These are phyloP conservation scores for Mungos mungo DNA, from an alignment of 2,113 vertebrate species.

Conservation along the genomic window DNA sequence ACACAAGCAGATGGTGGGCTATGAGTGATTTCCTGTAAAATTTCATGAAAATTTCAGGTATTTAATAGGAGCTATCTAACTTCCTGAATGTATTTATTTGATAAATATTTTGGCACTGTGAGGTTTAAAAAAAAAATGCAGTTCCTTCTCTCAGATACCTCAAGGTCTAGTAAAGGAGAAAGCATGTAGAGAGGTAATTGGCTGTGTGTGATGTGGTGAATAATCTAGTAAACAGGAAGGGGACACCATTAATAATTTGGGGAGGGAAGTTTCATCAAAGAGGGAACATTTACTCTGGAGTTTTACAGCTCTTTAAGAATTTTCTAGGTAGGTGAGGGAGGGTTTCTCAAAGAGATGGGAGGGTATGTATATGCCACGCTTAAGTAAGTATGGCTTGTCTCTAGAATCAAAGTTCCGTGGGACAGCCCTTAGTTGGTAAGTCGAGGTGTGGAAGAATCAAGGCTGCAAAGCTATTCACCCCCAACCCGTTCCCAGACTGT, in stretches of 20 bases:
- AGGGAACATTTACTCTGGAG: background rate
- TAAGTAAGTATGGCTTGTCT: background rate
- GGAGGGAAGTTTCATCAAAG: background rate
- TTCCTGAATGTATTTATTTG: background rate
- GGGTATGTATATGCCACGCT: background rate
- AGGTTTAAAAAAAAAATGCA: background rate
- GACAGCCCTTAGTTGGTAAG: too few relatives aligned
- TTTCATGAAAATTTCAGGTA: background rate
- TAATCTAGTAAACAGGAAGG: background rate
- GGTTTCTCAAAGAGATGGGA: background rate
- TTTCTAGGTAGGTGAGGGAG: background rate
- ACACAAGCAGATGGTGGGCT: background rate
- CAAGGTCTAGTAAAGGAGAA: background rate
- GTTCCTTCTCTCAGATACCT: background rate
- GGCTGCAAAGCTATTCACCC: background rate
- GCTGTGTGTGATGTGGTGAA: background rate
- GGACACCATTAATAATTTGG: background rate
- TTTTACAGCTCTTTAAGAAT: background rate
- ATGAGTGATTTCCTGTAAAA: background rate
- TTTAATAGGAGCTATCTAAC: background rate
- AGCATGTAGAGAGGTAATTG: background rate
- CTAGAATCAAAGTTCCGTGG: background rate
- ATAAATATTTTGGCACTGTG: background rate
- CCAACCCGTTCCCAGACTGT: background rate
- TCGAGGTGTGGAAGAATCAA: background rate